Evolutionary conservation across 2,888 invertebrate species (phyloP).

Genomic region (Carpatolechia fugitivella): DNA sequence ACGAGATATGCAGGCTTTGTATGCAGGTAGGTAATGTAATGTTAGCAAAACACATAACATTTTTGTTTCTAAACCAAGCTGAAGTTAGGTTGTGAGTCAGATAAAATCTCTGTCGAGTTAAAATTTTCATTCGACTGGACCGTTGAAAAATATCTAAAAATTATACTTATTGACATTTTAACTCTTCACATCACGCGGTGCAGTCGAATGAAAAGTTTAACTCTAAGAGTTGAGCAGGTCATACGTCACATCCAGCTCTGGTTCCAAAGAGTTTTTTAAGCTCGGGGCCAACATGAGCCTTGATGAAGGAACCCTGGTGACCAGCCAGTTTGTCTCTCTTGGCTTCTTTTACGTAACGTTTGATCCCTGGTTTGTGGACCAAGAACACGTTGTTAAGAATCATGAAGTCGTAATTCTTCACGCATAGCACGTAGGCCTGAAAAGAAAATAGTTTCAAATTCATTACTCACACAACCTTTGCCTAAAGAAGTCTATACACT

Average conservation of each 20-base stretch:
- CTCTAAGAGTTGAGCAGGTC: constrained; percentile 38
- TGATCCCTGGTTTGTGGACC: constrained; percentile 95
- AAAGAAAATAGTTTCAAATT: constrained; percentile 34
- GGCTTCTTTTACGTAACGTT: constrained; percentile 87
- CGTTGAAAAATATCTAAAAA: too few species aligned
- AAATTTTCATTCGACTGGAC: too few species aligned
- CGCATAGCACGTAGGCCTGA: constrained; percentile 94
- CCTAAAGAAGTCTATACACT: neutral
- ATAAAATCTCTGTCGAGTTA: too few species aligned
- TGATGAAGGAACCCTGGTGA: constrained; percentile 88
- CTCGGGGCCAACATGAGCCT: constrained; percentile 90
- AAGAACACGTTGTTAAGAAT: constrained; percentile 96
- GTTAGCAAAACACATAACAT: too few species aligned
- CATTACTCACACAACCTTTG: neutral
- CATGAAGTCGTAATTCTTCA: constrained; percentile 94
- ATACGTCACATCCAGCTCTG: constrained; percentile 89
- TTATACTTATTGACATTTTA: too few species aligned
- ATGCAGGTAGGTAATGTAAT: too few species aligned
- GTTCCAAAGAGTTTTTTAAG: constrained; percentile 90
- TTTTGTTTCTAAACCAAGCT: too few species aligned
- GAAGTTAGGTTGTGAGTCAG: too few species aligned
- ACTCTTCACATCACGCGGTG: too few species aligned
- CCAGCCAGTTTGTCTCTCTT: constrained; percentile 86
- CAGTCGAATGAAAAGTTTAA: too few species aligned
- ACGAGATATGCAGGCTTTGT: too few species aligned